Evolutionary conservation across 1,140 invertebrate species (phyloP).

Genomic region (Anastrepha obliqua): DNA sequence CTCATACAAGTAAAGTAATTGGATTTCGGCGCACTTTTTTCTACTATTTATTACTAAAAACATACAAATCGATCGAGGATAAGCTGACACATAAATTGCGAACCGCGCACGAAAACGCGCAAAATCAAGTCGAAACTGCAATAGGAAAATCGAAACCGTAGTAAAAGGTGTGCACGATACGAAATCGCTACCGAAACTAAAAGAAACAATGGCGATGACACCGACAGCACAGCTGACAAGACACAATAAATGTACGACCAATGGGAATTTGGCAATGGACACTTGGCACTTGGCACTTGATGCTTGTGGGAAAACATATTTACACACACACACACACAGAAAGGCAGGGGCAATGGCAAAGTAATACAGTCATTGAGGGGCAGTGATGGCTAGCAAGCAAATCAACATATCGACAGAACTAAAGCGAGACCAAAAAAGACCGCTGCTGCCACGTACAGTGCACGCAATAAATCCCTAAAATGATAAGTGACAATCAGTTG

Average conservation of each 20-base stretch:
- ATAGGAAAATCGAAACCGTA: background rate
- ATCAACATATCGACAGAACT: too few species aligned
- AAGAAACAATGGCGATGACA: background rate
- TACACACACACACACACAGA: background rate
- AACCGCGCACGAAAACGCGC: background rate
- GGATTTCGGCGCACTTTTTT: too few species aligned
- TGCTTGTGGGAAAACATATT: background rate
- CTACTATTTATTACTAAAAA: background rate
- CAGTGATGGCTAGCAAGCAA: too few species aligned
- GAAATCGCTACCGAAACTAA: background rate
- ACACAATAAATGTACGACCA: background rate
- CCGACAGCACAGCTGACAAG: background rate
- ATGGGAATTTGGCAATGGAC: background rate
- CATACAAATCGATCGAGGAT: background rate
- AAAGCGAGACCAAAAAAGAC: background rate
- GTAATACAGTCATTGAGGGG: too few species aligned
- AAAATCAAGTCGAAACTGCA: background rate
- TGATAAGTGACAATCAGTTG: conserved; percentile 4
- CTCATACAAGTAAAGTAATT: too few species aligned
- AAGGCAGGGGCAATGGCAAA: too few species aligned
- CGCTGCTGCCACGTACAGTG: background rate
- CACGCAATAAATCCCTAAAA: background rate
- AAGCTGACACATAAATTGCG: background rate
- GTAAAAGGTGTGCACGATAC: background rate
- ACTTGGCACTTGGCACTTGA: background rate